Evolutionary conservation across 2,888 invertebrate species (phyloP), one percentile per base, ranked within the genome.

Genomic region (Scaeva pyrastri): DNA sequence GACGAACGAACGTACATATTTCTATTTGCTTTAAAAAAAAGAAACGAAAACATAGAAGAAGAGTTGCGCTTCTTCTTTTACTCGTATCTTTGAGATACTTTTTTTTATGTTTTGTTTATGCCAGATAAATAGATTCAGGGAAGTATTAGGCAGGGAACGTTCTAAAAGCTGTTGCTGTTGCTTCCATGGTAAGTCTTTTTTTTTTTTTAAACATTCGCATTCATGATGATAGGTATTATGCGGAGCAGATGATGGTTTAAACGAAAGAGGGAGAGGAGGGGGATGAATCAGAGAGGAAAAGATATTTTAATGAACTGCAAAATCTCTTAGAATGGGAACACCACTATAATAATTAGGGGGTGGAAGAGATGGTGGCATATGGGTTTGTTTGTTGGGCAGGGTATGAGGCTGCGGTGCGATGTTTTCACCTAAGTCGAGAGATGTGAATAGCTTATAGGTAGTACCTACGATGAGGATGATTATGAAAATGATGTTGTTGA

Each of bases 281-380:
- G 12, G 19, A 8, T 60, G 19, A 48, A 43, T 45, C 31, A 7
- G 31, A 7, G 31, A 7, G 31, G 31, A 12, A 48, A 62, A 84
- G 58, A 60, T 75, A 45, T 66, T 79, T 75, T 75, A 71, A 75
- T 80, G 64, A 84, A 66, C 71, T 75, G 84, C 43, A 71, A 72
- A 74, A 74, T 74, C 41, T 39, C 21, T 70, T 11, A 60, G 73
- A 78, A 78, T 78, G 55, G 41, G 73, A 78, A 41, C 50, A 52
- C 64, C 52, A 19, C 50, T 48, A 23, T 62, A 73, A 83, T 78
- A 68, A 70, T n/a, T n/a, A n/a, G n/a, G n/a, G n/a, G 58, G 68
- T 68, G 72, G 68, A 73, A 58, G 39, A 12, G 41, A 8, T 26
- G 58, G 43, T 31, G 43, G 43, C 10, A 21, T 36, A 36, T 64